A percentile compares a stretch with the other conserved stretches of the same genome.
These are phyloP conservation scores for Crocallis elinguaria DNA, from an alignment of 2,888 invertebrate genomes.

Conservation along the genomic window DNA sequence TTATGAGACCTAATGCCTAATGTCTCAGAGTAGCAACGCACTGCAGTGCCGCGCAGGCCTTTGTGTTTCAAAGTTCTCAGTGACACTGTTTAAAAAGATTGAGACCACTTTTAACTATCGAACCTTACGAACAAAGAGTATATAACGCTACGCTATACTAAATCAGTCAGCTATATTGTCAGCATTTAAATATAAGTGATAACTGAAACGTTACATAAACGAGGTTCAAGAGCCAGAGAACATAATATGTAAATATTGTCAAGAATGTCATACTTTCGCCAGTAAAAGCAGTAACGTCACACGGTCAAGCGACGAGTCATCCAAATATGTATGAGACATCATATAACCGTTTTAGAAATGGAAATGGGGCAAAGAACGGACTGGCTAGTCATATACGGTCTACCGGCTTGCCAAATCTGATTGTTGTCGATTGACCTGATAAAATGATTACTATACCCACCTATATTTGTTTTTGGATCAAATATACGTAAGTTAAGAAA, in stretches of 20 bases:
- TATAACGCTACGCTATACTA: conserved; percentile 6
- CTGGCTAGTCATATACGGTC: neutral
- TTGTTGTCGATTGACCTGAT: neutral
- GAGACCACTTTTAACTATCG: no score
- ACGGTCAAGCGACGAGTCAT: conserved; percentile 42
- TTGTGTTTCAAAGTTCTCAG: no score
- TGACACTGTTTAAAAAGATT: no score
- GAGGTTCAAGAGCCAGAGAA: conserved; percentile 20
- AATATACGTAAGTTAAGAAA: no score
- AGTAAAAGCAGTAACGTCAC: conserved; percentile 52
- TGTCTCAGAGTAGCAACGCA: no score
- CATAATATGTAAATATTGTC: conserved; percentile 37
- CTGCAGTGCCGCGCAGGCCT: no score
- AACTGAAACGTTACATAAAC: conserved; percentile 21
- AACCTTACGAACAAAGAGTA: neutral
- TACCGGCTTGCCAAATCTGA: neutral
- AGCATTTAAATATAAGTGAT: conserved; percentile 15
- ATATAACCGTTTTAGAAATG: conserved; percentile 9
- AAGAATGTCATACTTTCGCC: conserved; percentile 66
- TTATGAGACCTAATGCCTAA: no score
- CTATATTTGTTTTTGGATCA: neutral
- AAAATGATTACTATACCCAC: no score
- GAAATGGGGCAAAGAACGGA: conserved; percentile 19
- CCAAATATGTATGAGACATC: conserved; percentile 15
- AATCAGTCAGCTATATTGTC: conserved; percentile 3